Percentiles rank a stretch among this genome's conserved stretches.
These are phyloP conservation scores for Baccha elongata DNA, from an alignment of 2,888 invertebrate genomes.

Conservation along the genomic window DNA sequence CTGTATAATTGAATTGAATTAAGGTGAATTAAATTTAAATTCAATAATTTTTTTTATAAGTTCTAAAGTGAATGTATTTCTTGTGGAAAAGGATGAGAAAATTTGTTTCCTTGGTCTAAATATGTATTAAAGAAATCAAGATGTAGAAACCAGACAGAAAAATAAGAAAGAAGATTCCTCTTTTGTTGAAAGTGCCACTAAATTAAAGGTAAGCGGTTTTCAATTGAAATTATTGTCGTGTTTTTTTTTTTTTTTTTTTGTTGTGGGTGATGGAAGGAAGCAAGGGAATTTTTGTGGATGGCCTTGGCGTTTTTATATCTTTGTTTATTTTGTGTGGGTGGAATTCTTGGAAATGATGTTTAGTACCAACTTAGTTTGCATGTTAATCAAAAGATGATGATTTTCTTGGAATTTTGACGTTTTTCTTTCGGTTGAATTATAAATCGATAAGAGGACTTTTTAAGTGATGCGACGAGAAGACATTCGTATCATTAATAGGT, in stretches of 20 bases:
- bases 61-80: background rate
- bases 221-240: conserved; percentile 62
- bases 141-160: background rate
- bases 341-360: too few relatives aligned
- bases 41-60: conserved; percentile 14
- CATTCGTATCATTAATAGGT: too few relatives aligned
- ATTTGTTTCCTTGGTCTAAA: conserved; percentile 38
- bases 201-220: conserved; percentile 65
- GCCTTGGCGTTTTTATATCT: too few relatives aligned
- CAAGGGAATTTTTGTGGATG: too few relatives aligned
- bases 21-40: conserved; percentile 67
- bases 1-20: conserved; percentile 70
- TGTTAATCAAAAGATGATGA: too few relatives aligned
- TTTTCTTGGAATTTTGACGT: too few relatives aligned
- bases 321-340: too few relatives aligned
- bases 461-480: too few relatives aligned
- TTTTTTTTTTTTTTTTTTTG: conserved; percentile 28
- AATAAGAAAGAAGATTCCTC: conserved; percentile 9
- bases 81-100: conserved; percentile 15
- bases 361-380: too few relatives aligned
- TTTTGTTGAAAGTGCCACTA: conserved; percentile 55
- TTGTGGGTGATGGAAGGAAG: too few relatives aligned
- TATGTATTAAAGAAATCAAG: conserved; percentile 34
- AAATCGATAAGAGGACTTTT: too few relatives aligned
- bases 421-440: too few relatives aligned